Evolutionary conservation across 2,113 vertebrate species (phyloP).

Genomic region (Tenrec ecaudatus): DNA sequence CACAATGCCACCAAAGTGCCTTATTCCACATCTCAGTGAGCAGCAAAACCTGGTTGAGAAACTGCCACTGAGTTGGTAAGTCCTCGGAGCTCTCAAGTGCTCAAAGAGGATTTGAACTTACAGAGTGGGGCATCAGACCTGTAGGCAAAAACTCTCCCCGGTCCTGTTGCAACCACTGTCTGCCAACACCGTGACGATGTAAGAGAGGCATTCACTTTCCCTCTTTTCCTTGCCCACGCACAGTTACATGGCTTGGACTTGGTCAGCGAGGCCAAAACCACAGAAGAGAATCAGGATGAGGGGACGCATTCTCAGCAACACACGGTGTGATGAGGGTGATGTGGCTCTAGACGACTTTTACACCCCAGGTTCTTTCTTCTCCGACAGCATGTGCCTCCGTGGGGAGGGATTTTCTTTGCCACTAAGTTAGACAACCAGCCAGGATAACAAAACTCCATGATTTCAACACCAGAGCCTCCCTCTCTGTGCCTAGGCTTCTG

Average conservation of each 20-base stretch:
- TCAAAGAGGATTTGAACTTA: background rate
- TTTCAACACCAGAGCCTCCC: background rate
- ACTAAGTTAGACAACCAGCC: fast-evolving
- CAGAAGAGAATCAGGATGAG: background rate
- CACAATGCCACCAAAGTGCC: too few relatives aligned
- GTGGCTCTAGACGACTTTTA: too few relatives aligned
- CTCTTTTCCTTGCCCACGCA: background rate
- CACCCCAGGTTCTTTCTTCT: too few relatives aligned
- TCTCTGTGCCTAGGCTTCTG: background rate
- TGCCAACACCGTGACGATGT: background rate
- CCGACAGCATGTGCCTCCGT: background rate
- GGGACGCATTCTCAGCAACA: background rate
- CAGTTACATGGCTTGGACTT: background rate
- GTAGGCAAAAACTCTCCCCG: fast-evolving
- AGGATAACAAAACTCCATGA: background rate
- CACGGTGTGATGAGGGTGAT: background rate
- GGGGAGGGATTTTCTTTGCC: background rate
- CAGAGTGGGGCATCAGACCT: background rate
- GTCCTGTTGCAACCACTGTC: background rate
- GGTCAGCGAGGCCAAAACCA: background rate
- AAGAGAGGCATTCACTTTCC: background rate
- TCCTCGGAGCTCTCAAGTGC: background rate
- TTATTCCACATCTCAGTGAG: background rate
- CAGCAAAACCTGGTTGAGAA: background rate
- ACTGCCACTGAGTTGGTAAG: background rate